These are phyloP conservation scores for Cotesia chilonis DNA, from an alignment of 1,140 invertebrate species.

Conservation along the genomic window DNA sequence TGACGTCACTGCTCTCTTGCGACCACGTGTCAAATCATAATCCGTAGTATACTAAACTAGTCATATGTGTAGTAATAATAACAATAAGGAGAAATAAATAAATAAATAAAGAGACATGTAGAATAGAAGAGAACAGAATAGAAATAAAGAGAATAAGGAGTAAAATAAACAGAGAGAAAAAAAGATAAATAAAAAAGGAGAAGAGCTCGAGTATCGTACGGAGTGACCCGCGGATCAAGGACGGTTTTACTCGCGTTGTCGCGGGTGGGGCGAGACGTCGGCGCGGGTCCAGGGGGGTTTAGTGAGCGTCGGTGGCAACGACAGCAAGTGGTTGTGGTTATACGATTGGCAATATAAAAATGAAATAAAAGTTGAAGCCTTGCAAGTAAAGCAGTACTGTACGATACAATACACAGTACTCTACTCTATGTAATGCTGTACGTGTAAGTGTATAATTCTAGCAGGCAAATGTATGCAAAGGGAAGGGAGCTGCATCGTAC, in stretches of 20 bases:
- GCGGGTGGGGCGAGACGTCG: slow-evolving; percentile 46
- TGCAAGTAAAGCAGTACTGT: no score
- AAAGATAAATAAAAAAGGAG: slow-evolving; percentile 13
- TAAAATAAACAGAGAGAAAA: slow-evolving; percentile 34
- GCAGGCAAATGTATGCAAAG: no score
- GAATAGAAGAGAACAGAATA: slow-evolving; percentile 10
- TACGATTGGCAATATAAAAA: no score
- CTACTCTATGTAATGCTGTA: no score
- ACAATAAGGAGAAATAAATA: no score
- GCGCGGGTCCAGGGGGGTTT: neutral
- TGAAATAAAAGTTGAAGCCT: no score
- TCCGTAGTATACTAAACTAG: slow-evolving; percentile 22
- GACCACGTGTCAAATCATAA: slow-evolving; percentile 54
- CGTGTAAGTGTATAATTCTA: no score
- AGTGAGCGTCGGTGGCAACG: slow-evolving; percentile 16
- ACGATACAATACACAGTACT: no score
- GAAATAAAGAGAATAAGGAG: slow-evolving; percentile 15
- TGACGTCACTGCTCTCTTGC: slow-evolving; percentile 47
- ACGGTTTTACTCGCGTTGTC: slow-evolving; percentile 57
- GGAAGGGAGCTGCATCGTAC: no score
- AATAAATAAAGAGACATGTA: neutral
- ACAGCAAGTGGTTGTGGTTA: slow-evolving; percentile 35
- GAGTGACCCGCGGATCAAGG: slow-evolving; percentile 63
- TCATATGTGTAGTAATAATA: neutral
- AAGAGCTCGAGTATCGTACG: slow-evolving; percentile 44